A percentile compares a stretch with the other conserved stretches of the same genome.
phyloP scores from a whole-genome alignment of 2,797 vertebrate species.

The Pteropus rufus region DNA sequence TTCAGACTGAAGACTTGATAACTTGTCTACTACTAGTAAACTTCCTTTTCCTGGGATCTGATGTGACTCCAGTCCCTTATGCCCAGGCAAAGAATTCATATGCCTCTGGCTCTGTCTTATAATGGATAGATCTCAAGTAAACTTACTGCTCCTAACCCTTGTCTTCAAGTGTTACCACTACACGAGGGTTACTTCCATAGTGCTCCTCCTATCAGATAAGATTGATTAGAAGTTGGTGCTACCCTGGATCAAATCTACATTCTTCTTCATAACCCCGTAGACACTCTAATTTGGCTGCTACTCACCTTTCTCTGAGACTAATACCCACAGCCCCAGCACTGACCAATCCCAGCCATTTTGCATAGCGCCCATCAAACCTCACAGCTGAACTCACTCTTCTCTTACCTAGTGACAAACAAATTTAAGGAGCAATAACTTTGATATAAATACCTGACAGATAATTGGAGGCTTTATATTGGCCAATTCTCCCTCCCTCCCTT shows the following conservation, averaged over 20 bases:
- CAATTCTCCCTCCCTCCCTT: neutral
- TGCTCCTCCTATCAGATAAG: neutral
- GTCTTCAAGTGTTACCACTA: neutral
- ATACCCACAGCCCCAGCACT: neutral
- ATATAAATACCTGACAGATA: neutral
- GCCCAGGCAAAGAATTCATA: neutral
- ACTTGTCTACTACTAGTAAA: neutral
- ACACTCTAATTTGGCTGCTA: neutral
- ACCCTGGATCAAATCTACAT: neutral
- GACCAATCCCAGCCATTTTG: neutral
- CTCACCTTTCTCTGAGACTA: neutral
- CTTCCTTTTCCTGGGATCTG: neutral
- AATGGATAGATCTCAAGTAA: neutral
- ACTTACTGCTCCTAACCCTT: neutral
- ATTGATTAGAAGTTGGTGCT: neutral
- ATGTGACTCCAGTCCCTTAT: neutral
- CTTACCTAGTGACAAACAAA: neutral
- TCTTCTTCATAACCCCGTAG: neutral
- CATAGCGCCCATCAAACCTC: neutral
- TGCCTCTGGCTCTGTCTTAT: neutral
- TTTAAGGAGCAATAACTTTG: neutral
- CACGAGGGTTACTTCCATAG: neutral
- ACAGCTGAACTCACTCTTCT: neutral
- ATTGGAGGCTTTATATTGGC: neutral
- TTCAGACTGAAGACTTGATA: neutral